These are phyloP conservation scores for Vulpes vulpes DNA, from an alignment of 2,113 vertebrate genomes.

Conservation along the genomic window DNA sequence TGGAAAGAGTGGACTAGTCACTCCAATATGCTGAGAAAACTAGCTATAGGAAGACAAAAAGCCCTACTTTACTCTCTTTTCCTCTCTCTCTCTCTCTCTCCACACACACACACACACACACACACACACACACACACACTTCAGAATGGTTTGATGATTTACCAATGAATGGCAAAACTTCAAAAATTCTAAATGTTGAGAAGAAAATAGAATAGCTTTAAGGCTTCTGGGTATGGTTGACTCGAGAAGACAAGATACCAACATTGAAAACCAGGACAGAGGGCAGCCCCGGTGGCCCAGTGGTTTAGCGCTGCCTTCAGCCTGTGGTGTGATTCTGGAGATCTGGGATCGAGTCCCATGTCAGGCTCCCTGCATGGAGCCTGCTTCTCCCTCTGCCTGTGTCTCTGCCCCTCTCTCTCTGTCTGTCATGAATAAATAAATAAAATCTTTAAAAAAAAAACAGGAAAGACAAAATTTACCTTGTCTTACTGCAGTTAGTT, in stretches of 20 bases:
- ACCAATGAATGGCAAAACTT: not conserved
- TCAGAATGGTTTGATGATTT: not conserved
- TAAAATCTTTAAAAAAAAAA: no score
- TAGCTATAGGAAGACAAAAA: not conserved
- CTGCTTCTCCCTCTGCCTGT: no score
- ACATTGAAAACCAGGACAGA: not conserved
- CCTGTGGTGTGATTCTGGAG: no score
- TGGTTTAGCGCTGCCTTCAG: no score
- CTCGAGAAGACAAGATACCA: not conserved
- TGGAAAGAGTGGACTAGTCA: not conserved
- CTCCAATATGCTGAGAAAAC: not conserved
- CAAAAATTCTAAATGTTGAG: not conserved
- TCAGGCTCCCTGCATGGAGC: no score
- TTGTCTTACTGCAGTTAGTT: not conserved
- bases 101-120: not conserved
- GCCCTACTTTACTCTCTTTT: not conserved
- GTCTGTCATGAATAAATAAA: no score
- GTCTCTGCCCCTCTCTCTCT: no score
- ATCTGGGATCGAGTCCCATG: no score
- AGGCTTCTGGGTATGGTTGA: not conserved
- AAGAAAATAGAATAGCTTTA: constrained; percentile 15
- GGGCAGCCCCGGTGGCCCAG: no score
- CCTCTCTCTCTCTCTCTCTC: not conserved
- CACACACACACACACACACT: not conserved
- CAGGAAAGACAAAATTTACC: not conserved